Conservation (phyloP, 2,113 vertebrate species). For the Rhinopomastus cyanomelas region DNA sequence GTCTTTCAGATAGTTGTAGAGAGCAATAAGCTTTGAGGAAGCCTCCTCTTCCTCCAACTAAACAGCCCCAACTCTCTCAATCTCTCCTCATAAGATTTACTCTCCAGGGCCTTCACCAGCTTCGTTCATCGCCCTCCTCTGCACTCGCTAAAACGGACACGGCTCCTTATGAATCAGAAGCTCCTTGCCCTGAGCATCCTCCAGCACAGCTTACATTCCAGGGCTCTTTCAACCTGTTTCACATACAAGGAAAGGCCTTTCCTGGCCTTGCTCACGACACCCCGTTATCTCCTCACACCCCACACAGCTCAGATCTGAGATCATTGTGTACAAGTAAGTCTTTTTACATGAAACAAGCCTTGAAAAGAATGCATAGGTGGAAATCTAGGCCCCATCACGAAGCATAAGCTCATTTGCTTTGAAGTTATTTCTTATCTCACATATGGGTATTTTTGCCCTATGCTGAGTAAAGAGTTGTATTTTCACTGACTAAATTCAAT, state of each 20-base stretch:
- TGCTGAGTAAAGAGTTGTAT: not conserved
- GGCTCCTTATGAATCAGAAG: not conserved
- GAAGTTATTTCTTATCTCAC: not conserved
- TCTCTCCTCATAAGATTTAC: too few species aligned
- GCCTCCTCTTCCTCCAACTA: too few species aligned
- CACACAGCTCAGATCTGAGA: not conserved
- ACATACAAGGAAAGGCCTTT: not conserved
- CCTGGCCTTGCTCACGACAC: fast-evolving
- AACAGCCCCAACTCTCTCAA: too few species aligned
- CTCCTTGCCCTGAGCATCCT: not conserved
- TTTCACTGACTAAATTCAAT: not conserved
- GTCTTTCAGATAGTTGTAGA: too few species aligned
- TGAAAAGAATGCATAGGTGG: not conserved
- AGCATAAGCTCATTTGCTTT: not conserved
- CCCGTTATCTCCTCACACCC: not conserved
- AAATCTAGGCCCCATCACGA: not conserved
- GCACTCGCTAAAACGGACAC: too few species aligned
- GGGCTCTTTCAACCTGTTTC: not conserved
- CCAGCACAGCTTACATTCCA: not conserved
- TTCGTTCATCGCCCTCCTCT: too few species aligned
- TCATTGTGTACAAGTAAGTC: not conserved
- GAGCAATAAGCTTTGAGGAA: too few species aligned
- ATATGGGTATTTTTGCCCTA: not conserved
- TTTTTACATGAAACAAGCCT: not conserved
- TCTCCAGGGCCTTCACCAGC: too few species aligned